phyloP scores from a whole-genome alignment of 1,140 invertebrate genomes.

The Chironomus tepperi region DNA sequence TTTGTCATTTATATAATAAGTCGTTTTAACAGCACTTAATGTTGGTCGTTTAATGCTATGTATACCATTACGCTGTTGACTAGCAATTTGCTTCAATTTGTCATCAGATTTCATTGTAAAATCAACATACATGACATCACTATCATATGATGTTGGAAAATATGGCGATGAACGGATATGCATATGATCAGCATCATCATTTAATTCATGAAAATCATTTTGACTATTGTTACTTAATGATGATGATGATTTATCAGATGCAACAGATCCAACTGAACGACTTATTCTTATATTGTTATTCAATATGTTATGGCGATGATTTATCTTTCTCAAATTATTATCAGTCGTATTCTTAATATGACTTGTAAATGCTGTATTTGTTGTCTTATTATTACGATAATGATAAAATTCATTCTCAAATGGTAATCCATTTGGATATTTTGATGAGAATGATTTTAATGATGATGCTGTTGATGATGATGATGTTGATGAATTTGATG shows the following conservation, averaged over 20 bases:
- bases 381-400: constrained; percentile 27
- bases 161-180: neutral
- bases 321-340: neutral
- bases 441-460: constrained; percentile 36
- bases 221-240: constrained; percentile 26
- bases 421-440: constrained; percentile 38
- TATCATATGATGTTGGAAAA: neutral
- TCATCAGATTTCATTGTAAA: constrained; percentile 29
- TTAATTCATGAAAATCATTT: neutral
- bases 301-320: neutral
- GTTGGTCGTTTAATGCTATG: neutral
- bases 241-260: constrained; percentile 26
- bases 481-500: neutral
- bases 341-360: neutral
- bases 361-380: constrained; percentile 27
- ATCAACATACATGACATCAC: constrained; percentile 33
- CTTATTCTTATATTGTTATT: neutral
- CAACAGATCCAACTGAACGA: neutral
- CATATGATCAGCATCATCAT: constrained; percentile 27
- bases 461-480: neutral
- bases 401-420: constrained; percentile 40
- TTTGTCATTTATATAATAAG: constrained; percentile 20
- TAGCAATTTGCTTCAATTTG: constrained; percentile 31
- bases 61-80: neutral
- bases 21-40: constrained; percentile 27